These are phyloP conservation scores for Pyrgus malvae DNA, from an alignment of 2,888 invertebrate species.

Conservation along the genomic window DNA sequence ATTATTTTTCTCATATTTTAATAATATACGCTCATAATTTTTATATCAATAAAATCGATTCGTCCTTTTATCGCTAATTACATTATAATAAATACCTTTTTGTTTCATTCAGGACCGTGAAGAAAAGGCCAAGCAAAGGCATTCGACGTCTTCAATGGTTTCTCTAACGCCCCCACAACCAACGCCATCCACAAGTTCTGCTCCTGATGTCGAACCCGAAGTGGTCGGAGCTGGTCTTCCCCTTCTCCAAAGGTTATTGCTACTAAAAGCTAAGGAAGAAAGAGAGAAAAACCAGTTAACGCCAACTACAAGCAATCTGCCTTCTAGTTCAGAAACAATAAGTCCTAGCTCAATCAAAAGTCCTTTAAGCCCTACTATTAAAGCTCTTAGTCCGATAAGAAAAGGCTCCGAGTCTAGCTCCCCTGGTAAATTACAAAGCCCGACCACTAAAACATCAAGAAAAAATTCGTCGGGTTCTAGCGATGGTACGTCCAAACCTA, in stretches of 20 bases:
- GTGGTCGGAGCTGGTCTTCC: slow-evolving; percentile 87
- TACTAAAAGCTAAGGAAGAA: slow-evolving; percentile 90
- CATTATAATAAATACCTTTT: too few relatives aligned
- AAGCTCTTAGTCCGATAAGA: slow-evolving; percentile 73
- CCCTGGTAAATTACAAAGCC: slow-evolving; percentile 74
- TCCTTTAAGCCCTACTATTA: slow-evolving; percentile 75
- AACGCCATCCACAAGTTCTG: slow-evolving; percentile 83
- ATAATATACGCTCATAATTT: too few relatives aligned
- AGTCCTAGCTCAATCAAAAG: slow-evolving; percentile 77
- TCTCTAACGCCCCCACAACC: slow-evolving; percentile 77
- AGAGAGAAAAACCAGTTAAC: slow-evolving; percentile 75
- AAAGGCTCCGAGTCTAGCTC: slow-evolving; percentile 76
- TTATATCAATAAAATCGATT: background rate
- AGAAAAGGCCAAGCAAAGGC: slow-evolving; percentile 75
- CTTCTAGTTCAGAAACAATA: slow-evolving; percentile 77
- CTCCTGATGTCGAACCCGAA: slow-evolving; percentile 81
- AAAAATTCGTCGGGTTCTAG: slow-evolving; percentile 76
- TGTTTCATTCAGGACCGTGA: slow-evolving; percentile 65
- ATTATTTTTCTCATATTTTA: too few relatives aligned
- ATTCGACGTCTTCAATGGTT: slow-evolving; percentile 59
- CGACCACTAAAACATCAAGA: slow-evolving; percentile 69
- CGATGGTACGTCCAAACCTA: slow-evolving; percentile 71
- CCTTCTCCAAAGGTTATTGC: slow-evolving; percentile 86
- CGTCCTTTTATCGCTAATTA: too few relatives aligned
- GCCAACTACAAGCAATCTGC: slow-evolving; percentile 66